phyloP scores from a whole-genome alignment of 2,888 invertebrate genomes.

The Drosophila suboccidentalis region DNA sequence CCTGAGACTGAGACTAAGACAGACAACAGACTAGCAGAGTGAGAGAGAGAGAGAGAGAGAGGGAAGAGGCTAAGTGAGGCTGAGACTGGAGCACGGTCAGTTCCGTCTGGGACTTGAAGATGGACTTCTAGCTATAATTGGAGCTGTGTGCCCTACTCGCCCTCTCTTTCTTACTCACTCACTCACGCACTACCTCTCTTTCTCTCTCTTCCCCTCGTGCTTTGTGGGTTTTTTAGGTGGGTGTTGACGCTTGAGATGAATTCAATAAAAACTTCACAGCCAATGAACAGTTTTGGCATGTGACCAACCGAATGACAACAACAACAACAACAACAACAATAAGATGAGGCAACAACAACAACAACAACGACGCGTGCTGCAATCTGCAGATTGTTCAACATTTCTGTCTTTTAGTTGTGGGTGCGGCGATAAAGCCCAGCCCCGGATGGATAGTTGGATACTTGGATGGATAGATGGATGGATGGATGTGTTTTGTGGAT shows the following conservation, averaged over 20 bases:
- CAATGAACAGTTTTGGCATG: constrained; percentile 73
- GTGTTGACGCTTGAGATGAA: constrained; percentile 63
- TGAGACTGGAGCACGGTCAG: constrained; percentile 12
- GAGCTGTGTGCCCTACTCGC: constrained; percentile 4
- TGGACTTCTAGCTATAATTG: constrained; percentile 10
- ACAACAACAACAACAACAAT: constrained; percentile 15
- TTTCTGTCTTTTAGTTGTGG: constrained; percentile 67
- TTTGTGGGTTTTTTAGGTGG: constrained; percentile 43
- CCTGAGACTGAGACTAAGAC: background rate
- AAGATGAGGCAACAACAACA: constrained; percentile 15
- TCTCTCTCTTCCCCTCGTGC: background rate
- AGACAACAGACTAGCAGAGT: background rate
- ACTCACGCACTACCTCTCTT: background rate
- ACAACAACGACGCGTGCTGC: constrained; percentile 53
- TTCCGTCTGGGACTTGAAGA: background rate
- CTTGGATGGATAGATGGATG: constrained; percentile 36
- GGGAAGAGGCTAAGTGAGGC: background rate
- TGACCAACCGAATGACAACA: constrained; percentile 60
- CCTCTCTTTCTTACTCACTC: background rate
- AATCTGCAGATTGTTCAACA: constrained; percentile 51
- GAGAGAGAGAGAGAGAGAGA: background rate
- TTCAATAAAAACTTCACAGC: constrained; percentile 78
- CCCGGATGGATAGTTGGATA: constrained; percentile 47
- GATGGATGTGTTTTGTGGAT: constrained; percentile 23
- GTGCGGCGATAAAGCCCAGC: constrained; percentile 71